Base-by-base conservation (phyloP, 2,888 invertebrate species). In the Esperia sulphurella region DNA sequence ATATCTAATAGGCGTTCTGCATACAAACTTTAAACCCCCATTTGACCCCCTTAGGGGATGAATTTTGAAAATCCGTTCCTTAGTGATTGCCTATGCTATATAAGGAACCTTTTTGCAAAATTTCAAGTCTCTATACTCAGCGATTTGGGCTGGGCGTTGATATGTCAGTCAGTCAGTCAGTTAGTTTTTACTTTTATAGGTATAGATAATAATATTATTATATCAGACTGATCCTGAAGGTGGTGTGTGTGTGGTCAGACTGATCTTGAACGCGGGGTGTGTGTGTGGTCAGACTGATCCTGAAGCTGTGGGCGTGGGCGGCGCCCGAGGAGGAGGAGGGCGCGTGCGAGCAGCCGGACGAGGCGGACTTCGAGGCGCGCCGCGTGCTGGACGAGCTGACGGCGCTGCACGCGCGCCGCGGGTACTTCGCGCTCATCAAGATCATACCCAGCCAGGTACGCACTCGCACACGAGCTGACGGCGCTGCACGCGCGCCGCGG, bases 401-500 rank as follows among this genome's bases (percentile, higher is more conserved):
- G 40, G 94, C 96, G 31, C 92, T 94, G 48, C 94, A 95, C 81
- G 93, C 95, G 42, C 94, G 94, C 64, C 89, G 97, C 57, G 97
- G 95, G 83, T 97, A 97, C 84, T 96, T 97, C 81, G 96, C 95
- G 50, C 92, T 93, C 45, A 84, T 98, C 56, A 93, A 94, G 76
- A 91, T 98, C 52, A 93, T 94, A 45, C 92, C 96, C 45, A 94
- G 94, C 71, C 94, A 95, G 86, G 94, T 94, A 29, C 29, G 5
- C 21, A 3, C 21, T 21, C 21, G 5, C 21, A 21, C 5, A 21
- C 5, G 95, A 95, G 74, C 94, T 95, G 6, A 93, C 96, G 40
- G 94, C 96, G 31, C 92, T 94, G 48, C 94, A 95, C 81, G 93
- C 95, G 42, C 94, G 94, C 64, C 89, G 97, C 57, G 97, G 95